Base-by-base conservation (phyloP, 2,113 vertebrate species). In the Osmerus eperlanus region DNA sequence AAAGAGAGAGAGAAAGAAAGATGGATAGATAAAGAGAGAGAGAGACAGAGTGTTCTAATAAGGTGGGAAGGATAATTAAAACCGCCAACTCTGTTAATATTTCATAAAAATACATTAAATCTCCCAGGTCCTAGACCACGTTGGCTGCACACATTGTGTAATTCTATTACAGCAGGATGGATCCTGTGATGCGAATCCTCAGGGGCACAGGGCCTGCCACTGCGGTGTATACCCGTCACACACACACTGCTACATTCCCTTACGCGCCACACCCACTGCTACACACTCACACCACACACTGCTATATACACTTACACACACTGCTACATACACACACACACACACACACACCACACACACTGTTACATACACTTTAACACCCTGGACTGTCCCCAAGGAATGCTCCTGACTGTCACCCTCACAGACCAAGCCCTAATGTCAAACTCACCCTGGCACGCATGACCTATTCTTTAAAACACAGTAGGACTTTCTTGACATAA, bases 101-200 rank as follows among this genome's bases (percentile, higher is more conserved):
- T 85, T 85, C 71, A 84, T 81, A 79, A 71, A 75, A 47, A 86
- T 70, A 82, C 74, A 82, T 79, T 79, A 83, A 78, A 70, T 67
- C 65, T 73, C 77, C 53, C 12, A 28, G 73, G 78, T 68, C 55
- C 69, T 63, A 36, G 75, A 54, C 68, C 66, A 59, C 2, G 41
- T 11, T 47, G 14, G 65, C 72, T 14, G 67, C 62, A 73, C 65
- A 59, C 70, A 63, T 65, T 72, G 61, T 80, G 65, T 73, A 75
- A 78, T 81, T 78, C 72, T 81, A 80, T 81, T 75, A 82, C 68
- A 73, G 67, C 69, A 79, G 80, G 78, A 75, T 76, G 68, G 76
- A 84, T 73, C 67, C 73, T 60, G 29, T n/a, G 65, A 53, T 63
- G 77, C 62, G 5, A 79, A 77, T 70, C 79, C 82, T 76, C 75